Evolutionary conservation across 2,113 vertebrate genomes (phyloP), one percentile per base, ranked within the genome.

Genomic region (Nesoenas mayeri): DNA sequence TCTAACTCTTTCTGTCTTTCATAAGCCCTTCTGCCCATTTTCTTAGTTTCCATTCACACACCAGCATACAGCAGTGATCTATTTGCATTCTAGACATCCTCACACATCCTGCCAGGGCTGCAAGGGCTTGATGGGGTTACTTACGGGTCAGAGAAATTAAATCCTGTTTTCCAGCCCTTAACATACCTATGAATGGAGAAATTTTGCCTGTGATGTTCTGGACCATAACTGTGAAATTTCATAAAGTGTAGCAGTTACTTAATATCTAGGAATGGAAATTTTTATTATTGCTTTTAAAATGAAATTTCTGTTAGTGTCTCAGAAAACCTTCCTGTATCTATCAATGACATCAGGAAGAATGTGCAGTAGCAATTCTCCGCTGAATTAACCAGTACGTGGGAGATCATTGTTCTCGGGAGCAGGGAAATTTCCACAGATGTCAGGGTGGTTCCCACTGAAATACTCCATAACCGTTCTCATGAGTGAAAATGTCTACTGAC

Each of bases 1-100:
- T 7, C 3, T 29, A 31, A 13, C 2, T 5, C 16, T 29, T 81
- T 54, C 6, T 32, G 13, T 20, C 8, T 53, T 85, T 47, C 4
- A 1, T 24, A 21, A 26, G 2, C 15, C 19, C 15, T 85, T 66
- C 38, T 64, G 12, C 22, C 29, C 25, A 11, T n/a, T 87, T 85
- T 47, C 32, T 75, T 51, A 48, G 6, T 18, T 31, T 7, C 9
- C 6, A 2, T 62, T 82, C 3, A 3, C 14, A n/a, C 0, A 1
- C 9, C 32, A 66, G 24, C 71, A 44, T n/a, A 72, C 2, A 66
- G 28, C 13, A 61, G 3, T 32, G 9, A 67, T 64, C 7, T 14
- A 20, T 7, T 78, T 79, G 10, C 28, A 29, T 34, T 73, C 31
- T 65, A 56, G 14, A n/a, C 12, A 19, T 17, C 24, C 21, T 70